phyloP scores from a whole-genome alignment of 2,888 invertebrate genomes.

The Nowickia ferox region DNA sequence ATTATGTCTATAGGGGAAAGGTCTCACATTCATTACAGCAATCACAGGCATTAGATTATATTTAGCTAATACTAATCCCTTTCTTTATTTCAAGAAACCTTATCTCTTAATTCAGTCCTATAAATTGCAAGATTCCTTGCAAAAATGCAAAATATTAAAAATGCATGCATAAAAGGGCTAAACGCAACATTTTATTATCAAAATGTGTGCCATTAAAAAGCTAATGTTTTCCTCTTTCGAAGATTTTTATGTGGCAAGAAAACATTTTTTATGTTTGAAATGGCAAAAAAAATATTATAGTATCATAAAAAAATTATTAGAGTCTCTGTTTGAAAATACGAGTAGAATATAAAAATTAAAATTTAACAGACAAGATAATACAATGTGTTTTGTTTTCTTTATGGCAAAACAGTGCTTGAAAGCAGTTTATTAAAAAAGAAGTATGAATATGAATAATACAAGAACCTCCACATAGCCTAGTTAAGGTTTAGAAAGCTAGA shows the following conservation, averaged over 20 bases:
- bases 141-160: background rate
- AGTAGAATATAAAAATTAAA: background rate
- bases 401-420: background rate
- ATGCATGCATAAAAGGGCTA: background rate
- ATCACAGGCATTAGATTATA: no score
- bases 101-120: no score
- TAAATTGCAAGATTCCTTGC: constrained; percentile 18
- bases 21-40: no score
- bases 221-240: constrained; percentile 6
- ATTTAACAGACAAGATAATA: constrained; percentile 8
- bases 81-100: background rate
- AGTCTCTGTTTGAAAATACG: background rate
- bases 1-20: no score
- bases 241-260: background rate
- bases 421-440: no score
- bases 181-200: constrained; percentile 47
- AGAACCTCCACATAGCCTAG: no score
- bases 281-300: constrained; percentile 10
- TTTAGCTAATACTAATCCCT: background rate
- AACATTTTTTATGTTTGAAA: background rate
- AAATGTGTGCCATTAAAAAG: constrained; percentile 22
- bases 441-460: no score
- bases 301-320: constrained; percentile 19
- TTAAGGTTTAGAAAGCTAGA: no score
- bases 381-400: constrained; percentile 3